Percentiles rank a stretch among this genome's conserved stretches.
These are phyloP conservation scores for Dicranocentrus wangi DNA, from an alignment of 2,888 invertebrate species.

Conservation along the genomic window DNA sequence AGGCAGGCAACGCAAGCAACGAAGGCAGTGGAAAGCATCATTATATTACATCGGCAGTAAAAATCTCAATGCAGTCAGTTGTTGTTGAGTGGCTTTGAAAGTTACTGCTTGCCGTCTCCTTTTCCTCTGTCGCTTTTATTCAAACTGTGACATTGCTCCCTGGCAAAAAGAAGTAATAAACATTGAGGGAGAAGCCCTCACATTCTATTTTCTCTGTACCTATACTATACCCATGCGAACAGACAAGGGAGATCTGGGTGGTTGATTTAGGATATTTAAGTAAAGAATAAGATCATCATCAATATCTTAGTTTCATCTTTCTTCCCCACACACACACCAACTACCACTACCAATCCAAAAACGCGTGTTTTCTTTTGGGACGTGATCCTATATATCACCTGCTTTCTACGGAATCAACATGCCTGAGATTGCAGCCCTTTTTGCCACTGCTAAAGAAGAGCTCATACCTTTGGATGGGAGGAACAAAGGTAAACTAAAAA, in stretches of 20 bases:
- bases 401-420: constrained; percentile 35
- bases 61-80: constrained; percentile 61
- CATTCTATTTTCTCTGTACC: too few relatives aligned
- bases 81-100: constrained; percentile 61
- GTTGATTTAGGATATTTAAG: constrained; percentile 3
- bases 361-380: not conserved
- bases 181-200: too few relatives aligned
- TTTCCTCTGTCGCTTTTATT: not conserved
- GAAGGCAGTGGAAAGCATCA: constrained; percentile 33
- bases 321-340: not conserved
- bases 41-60: constrained; percentile 42
- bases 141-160: too few relatives aligned
- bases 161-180: too few relatives aligned
- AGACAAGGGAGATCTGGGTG: too few relatives aligned
- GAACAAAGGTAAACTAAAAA: constrained; percentile 71
- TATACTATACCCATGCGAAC: too few relatives aligned
- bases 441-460: constrained; percentile 68
- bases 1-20: not conserved
- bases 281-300: constrained; percentile 5
- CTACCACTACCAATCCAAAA: not conserved
- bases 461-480: constrained; percentile 67
- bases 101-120: constrained; percentile 28
- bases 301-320: not conserved
- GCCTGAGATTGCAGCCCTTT: constrained; percentile 69
- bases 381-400: not conserved